phyloP scores from a whole-genome alignment of 2,113 vertebrate species.

The Apteryx owenii region DNA sequence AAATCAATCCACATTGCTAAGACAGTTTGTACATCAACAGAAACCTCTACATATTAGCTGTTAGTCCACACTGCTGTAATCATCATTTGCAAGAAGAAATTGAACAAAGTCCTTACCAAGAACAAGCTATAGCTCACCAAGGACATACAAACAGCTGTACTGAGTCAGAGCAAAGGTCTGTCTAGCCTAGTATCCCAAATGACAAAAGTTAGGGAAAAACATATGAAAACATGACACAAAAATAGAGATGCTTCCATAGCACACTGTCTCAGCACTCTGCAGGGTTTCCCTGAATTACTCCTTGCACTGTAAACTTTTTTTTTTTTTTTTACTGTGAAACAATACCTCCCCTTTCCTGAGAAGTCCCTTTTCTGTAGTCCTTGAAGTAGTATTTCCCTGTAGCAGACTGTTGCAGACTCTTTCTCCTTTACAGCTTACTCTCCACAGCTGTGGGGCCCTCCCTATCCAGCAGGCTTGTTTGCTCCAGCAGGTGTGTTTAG shows the following conservation, averaged over 20 bases:
- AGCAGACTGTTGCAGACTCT: too few relatives aligned
- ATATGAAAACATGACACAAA: background rate
- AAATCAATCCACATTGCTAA: background rate
- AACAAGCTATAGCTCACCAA: background rate
- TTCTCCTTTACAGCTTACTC: background rate
- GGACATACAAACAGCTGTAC: background rate
- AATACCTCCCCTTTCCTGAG: too few relatives aligned
- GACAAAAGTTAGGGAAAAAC: background rate
- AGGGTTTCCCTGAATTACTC: background rate
- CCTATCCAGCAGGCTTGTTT: background rate
- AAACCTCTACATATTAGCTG: background rate
- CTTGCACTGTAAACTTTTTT: background rate
- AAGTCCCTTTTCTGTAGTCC: too few relatives aligned
- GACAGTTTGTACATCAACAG: background rate
- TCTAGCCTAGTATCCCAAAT: background rate
- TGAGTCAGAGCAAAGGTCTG: background rate
- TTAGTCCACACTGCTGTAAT: background rate
- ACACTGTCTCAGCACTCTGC: background rate
- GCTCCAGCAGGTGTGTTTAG: background rate
- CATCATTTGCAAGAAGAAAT: background rate
- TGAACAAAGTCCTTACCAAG: background rate
- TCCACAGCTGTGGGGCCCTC: background rate
- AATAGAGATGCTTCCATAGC: background rate
- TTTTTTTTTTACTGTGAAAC: background rate
- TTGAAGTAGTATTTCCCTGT: background rate